Percentiles rank a stretch among this genome's conserved stretches.
Conservation (phyloP, 2,797 vertebrate species). For the Phataginus tricuspis region DNA sequence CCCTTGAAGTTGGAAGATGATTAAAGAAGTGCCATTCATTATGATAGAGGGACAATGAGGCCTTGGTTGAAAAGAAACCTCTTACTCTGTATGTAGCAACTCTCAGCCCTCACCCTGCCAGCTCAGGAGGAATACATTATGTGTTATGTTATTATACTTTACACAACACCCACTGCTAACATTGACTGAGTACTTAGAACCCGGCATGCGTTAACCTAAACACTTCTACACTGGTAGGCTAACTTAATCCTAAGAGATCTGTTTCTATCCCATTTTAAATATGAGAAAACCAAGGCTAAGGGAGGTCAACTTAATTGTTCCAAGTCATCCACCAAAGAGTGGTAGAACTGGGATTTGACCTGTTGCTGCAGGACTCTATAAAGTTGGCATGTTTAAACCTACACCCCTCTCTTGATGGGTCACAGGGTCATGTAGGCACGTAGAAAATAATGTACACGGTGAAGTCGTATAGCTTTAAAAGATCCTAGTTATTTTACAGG, state of each 20-base stretch:
- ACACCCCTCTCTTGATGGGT: background rate
- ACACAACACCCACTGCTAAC: background rate
- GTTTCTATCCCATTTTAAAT: background rate
- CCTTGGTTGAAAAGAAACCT: background rate
- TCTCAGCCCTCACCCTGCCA: no score
- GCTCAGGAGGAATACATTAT: background rate
- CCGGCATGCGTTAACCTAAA: background rate
- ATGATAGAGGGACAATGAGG: background rate
- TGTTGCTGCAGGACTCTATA: background rate
- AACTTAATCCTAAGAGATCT: background rate
- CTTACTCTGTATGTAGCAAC: background rate
- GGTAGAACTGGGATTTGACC: background rate
- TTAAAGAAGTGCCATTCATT: background rate
- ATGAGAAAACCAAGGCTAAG: background rate
- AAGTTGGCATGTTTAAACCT: background rate
- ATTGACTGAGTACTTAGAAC: background rate
- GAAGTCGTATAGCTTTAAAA: background rate
- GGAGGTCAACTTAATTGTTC: background rate
- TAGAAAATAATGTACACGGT: background rate
- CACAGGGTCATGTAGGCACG: background rate
- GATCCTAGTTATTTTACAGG: background rate
- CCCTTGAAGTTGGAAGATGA: slow-evolving; percentile 15
- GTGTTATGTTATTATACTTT: background rate
- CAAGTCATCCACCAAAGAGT: background rate
- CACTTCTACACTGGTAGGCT: background rate